A percentile compares a stretch with the other conserved stretches of the same genome.
phyloP scores from a whole-genome alignment of 2,113 vertebrate species.

The Lepisosteus oculatus region DNA sequence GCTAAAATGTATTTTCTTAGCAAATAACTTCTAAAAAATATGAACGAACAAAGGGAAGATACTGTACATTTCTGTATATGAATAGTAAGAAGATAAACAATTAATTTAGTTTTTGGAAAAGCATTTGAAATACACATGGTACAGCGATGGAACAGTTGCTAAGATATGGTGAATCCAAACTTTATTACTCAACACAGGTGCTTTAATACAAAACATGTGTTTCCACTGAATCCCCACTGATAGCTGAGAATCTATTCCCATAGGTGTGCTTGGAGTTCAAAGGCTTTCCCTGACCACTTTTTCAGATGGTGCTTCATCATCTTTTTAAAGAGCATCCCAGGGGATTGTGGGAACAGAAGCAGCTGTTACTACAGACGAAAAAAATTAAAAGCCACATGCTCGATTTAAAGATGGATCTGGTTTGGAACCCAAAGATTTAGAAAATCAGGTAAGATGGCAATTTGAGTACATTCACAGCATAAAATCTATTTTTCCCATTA shows the following conservation, averaged over 20 bases:
- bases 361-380: constrained; percentile 15
- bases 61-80: not conserved
- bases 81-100: not conserved
- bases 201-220: constrained; percentile 9
- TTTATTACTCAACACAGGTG: constrained; percentile 4
- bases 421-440: not conserved
- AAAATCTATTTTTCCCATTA: no score
- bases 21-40: no score
- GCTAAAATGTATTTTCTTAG: no score
- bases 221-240: constrained; percentile 7
- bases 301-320: constrained; percentile 10
- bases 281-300: not conserved
- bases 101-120: not conserved
- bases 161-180: not conserved
- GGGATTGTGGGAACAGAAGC: constrained; percentile 5
- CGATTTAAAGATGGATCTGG: constrained; percentile 5
- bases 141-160: constrained; percentile 4
- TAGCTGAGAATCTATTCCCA: not conserved
- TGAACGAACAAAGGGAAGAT: no score
- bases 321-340: constrained; percentile 13
- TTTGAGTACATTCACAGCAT: no score
- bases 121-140: not conserved
- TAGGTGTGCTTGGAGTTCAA: not conserved
- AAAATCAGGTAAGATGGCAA: no score
- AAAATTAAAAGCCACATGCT: constrained; percentile 9